Conservation (phyloP, 2,113 vertebrate genomes). For the Cygnus atratus region DNA sequence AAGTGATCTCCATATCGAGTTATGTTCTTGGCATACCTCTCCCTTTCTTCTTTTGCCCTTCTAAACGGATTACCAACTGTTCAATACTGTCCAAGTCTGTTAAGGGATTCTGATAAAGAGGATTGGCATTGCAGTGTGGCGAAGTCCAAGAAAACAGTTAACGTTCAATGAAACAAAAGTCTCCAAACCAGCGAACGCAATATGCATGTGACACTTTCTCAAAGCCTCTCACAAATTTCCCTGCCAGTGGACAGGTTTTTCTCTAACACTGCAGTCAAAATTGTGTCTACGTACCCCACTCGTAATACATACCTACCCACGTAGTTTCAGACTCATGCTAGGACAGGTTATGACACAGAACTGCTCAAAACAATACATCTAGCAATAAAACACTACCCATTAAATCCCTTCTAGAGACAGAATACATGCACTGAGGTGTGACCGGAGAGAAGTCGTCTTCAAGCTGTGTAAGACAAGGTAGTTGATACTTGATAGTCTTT, state of each 20-base stretch:
- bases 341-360: neutral
- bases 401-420: neutral
- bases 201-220: neutral
- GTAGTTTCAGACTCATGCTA: neutral
- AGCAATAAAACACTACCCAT: neutral
- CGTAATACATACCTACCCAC: neutral
- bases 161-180: neutral
- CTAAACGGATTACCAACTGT: neutral
- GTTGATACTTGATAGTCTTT: neutral
- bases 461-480: neutral
- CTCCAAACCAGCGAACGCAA: neutral
- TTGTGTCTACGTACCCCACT: neutral
- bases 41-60: neutral
- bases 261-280: neutral
- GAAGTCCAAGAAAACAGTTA: neutral
- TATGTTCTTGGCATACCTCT: neutral
- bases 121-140: neutral
- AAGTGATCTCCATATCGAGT: neutral
- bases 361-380: neutral
- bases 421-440: accelerated
- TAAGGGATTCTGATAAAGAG: neutral
- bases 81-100: neutral
- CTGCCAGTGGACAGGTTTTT: neutral
- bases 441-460: accelerated
- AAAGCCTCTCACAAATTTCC: neutral